Evolutionary conservation across 2,113 vertebrate species (phyloP), one percentile per base, ranked within the genome.

Genomic region (Laticauda colubrina): DNA sequence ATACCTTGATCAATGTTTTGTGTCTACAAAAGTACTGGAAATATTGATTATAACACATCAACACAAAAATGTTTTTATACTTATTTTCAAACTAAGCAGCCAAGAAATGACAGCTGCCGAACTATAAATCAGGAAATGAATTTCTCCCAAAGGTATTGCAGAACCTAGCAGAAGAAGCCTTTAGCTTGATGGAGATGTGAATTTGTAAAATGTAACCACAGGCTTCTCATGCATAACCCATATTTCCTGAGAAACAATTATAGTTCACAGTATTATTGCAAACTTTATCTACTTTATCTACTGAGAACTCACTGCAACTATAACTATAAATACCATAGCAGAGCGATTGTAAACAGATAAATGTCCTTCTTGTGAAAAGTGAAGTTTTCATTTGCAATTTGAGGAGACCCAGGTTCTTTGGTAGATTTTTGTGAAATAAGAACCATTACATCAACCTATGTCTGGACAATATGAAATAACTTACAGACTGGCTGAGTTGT

Each of bases 51-150:
- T 94, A 94, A 61, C 12, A 54, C 29, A 15, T 69, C 91, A 93
- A 87, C 93, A 81, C 45, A 91, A 90, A 87, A 26, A 29, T 3
- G 48, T 55, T 87, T 85, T 94, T 8, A 0, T 10, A 14, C 3
- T 20, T 75, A 85, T 94, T 91, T 92, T 48, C 91, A 91, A 6
- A 1, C 57, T 59, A 91, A 91, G 90, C 55, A 75, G 75, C 91
- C 92, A 92, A 89, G 91, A n/a, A 90, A 94, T 91, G 88, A 94
- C 93, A 95, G 95, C 95, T 95, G 95, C 91, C 94, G 15, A 55
- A 0, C 64, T 34, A 88, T 87, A 91, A 92, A 85, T 86, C 20
- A 43, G 94, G 91, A 94, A 93, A 11, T 88, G 81, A 95, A 95
- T 0, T 57, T 75, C 92, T 92, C 94, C 94, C 85, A 0, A 0